phyloP scores from a whole-genome alignment of 2,113 vertebrate genomes.

The Lethenteron reissneri region DNA sequence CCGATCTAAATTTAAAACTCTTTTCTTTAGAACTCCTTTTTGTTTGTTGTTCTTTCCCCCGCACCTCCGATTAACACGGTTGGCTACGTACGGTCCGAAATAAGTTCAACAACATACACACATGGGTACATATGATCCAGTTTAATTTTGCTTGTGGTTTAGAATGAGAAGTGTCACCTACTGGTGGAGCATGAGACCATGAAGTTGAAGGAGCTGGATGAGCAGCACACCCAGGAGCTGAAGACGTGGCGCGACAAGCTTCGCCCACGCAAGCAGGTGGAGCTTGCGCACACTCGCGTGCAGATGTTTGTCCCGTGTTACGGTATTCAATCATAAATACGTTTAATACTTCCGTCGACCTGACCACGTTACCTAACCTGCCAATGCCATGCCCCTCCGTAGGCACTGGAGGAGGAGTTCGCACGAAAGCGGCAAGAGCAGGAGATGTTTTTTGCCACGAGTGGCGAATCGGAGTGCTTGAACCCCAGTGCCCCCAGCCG shows the following conservation, averaged over 20 bases:
- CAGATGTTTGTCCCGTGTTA: background rate
- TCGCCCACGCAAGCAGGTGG: slow-evolving; percentile 64
- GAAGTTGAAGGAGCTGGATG: slow-evolving; percentile 65
- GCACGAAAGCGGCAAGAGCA: slow-evolving; percentile 58
- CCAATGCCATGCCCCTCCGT: background rate
- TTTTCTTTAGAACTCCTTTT: too few relatives aligned
- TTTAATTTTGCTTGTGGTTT: too few relatives aligned
- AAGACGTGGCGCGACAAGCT: slow-evolving; percentile 70
- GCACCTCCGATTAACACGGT: too few relatives aligned
- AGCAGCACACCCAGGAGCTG: slow-evolving; percentile 50
- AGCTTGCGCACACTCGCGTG: background rate
- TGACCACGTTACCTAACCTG: background rate
- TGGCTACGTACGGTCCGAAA: too few relatives aligned
- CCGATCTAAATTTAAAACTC: too few relatives aligned
- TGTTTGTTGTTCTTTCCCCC: too few relatives aligned
- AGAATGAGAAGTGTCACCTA: slow-evolving; percentile 94
- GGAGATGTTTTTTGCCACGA: slow-evolving; percentile 65
- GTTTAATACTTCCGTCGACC: background rate
- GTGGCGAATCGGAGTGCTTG: slow-evolving; percentile 20
- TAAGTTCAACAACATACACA: too few relatives aligned
- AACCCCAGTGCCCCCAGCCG: slow-evolving; percentile 36
- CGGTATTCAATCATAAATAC: background rate
- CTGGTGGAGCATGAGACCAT: slow-evolving; percentile 72
- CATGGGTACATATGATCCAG: too few relatives aligned
- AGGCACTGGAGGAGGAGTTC: slow-evolving; percentile 72